A percentile compares a stretch with the other conserved stretches of the same genome.
phyloP scores from a whole-genome alignment of 2,888 invertebrate species.

The Megastigmus dorsalis region DNA sequence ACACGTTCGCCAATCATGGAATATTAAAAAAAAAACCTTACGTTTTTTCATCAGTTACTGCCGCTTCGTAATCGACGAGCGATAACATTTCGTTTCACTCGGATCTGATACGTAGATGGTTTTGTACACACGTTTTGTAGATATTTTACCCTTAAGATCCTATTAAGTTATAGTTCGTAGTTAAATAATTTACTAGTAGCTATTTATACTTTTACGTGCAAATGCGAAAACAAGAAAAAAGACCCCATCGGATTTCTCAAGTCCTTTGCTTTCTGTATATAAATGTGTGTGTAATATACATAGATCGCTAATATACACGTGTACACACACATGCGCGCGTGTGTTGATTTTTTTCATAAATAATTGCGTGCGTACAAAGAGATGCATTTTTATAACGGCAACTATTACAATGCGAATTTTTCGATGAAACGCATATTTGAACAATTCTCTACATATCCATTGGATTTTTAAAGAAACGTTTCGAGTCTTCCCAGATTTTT shows the following conservation, averaged over 20 bases:
- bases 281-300: conserved; percentile 1
- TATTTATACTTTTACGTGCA: conserved; percentile 66
- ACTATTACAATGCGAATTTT: conserved; percentile 33
- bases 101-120: conserved; percentile 56
- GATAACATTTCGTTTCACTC: conserved; percentile 53
- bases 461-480: conserved; percentile 27
- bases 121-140: conserved; percentile 67
- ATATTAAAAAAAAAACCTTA: conserved; percentile 42
- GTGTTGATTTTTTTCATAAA: conserved; percentile 18
- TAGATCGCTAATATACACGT: not conserved
- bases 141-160: conserved; percentile 65
- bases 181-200: conserved; percentile 59
- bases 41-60: conserved; percentile 59
- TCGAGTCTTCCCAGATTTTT: conserved; percentile 29
- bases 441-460: conserved; percentile 1
- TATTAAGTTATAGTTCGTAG: conserved; percentile 65
- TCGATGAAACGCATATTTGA: conserved; percentile 16
- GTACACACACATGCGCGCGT: conserved; percentile 8
- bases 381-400: conserved; percentile 61
- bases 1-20: conserved; percentile 64
- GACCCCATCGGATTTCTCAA: conserved; percentile 29
- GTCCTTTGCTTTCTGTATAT: conserved; percentile 25
- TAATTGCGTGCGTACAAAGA: conserved; percentile 48
- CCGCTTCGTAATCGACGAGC: conserved; percentile 53
- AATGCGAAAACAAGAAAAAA: conserved; percentile 47